Base-by-base conservation (phyloP, 1,140 invertebrate genomes). In the Brachionus sp. region DNA sequence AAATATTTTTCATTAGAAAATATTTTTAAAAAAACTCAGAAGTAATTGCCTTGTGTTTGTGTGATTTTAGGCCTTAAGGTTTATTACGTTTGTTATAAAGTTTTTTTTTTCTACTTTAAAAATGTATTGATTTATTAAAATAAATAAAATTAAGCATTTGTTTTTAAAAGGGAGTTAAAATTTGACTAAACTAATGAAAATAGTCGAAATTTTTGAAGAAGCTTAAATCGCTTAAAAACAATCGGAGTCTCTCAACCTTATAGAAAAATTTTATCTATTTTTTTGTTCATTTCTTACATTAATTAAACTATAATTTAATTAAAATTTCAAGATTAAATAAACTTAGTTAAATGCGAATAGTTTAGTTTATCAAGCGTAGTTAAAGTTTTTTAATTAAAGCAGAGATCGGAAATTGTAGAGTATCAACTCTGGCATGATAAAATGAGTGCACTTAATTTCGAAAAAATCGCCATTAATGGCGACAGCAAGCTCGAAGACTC, bases 311-410 rank as follows among this genome's bases (percentile, higher is more conserved):
- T 23, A 19, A 23, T 19, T 57, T 19, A 19, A 57, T 57, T 57
- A 57, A 57, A 57, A 57, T 57, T 57, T 57, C 7, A 57, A 57
- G 50, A 57, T 57, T 57, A 57, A 19, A 66, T 33, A 66, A 66
- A 66, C 5, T 66, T 66, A 25, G 64, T 33, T 66, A 66, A 37
- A 66, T 66, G 64, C 50, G 50, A 57, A 57, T 57, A 57, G 50
- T 23, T 57, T 57, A 16, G 44, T 50, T 50, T 7, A 19, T 19
- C 50, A 57, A 23, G 50, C 50, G 50, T 57, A 10, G 50, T 19
- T 57, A 1, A 57, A 66, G 4, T 23, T 23, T 35, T 66, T n/a
- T 1, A 66, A 66, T 4, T 29, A 66, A 2, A 35, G 10, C n/a
- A n/a, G n/a, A 1, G n/a, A 35, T 66, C 62, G 5, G 10, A 33